Evolutionary conservation across 2,113 vertebrate species (phyloP).

Genomic region (Amphiprion percula): DNA sequence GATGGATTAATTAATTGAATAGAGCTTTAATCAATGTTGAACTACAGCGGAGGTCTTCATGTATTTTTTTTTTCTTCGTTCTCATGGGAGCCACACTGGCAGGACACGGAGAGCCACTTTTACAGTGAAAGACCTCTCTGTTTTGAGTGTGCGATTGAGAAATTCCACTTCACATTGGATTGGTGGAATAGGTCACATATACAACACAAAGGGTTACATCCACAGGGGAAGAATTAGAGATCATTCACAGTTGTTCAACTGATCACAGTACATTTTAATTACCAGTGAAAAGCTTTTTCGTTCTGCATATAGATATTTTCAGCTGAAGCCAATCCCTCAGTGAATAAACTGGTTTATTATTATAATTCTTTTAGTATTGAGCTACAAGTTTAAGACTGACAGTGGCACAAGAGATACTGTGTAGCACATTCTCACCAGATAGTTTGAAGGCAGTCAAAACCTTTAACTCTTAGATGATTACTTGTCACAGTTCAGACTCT

Average conservation of each 20-base stretch:
- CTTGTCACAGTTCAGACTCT: neutral
- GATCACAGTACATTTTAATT: no score
- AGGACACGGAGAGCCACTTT: neutral
- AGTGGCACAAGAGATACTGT: conserved; percentile 9
- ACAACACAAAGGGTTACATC: neutral
- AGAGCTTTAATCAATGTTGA: conserved; percentile 29
- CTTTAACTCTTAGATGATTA: neutral
- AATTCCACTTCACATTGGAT: neutral
- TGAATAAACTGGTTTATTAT: neutral
- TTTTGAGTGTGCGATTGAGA: neutral
- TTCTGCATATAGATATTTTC: no score
- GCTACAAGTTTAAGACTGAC: neutral
- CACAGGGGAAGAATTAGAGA: no score
- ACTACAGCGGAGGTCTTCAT: neutral
- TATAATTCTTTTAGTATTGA: conserved; percentile 2
- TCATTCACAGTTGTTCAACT: no score
- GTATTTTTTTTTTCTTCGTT: neutral
- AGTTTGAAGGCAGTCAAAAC: conserved; percentile 5
- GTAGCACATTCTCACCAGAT: neutral
- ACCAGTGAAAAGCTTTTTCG: no score
- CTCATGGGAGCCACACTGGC: neutral
- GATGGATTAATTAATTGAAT: conserved; percentile 36
- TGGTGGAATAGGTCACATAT: neutral
- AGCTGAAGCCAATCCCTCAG: no score
- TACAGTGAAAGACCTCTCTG: neutral